phyloP scores from a whole-genome alignment of 1,140 invertebrate species.

The Teleopsis dalmanni region DNA sequence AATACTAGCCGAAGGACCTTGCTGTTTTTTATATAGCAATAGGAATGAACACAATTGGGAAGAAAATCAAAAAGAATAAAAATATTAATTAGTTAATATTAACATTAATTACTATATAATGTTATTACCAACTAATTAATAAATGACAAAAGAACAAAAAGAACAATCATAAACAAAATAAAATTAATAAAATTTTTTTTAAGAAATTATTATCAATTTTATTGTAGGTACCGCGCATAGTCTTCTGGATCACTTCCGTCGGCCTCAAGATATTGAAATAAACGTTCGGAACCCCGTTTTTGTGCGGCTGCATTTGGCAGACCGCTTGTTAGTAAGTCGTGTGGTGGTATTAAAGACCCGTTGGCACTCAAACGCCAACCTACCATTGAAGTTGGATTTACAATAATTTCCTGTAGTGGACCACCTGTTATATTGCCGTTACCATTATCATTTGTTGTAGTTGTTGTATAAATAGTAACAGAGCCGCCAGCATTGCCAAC shows the following conservation, averaged over 20 bases:
- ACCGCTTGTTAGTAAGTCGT: slow-evolving; percentile 34
- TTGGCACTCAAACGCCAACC: slow-evolving; percentile 42
- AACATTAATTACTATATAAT: neutral
- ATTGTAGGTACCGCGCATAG: slow-evolving; percentile 42
- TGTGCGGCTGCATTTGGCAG: slow-evolving; percentile 38
- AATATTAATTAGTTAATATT: neutral
- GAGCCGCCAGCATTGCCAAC: slow-evolving; percentile 25
- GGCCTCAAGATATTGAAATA: slow-evolving; percentile 45
- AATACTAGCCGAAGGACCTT: no score
- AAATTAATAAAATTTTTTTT: neutral
- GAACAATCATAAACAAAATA: no score
- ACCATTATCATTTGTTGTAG: slow-evolving; percentile 30
- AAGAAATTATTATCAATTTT: neutral
- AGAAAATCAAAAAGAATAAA: neutral
- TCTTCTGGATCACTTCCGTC: slow-evolving; percentile 45
- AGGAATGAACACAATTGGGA: neutral
- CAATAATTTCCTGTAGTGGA: slow-evolving; percentile 41
- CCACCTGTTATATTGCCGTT: slow-evolving; percentile 30
- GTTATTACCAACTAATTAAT: no score
- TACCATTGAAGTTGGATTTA: slow-evolving; percentile 43
- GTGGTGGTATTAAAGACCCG: slow-evolving; percentile 40
- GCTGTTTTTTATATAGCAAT: no score
- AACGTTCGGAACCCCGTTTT: slow-evolving; percentile 43
- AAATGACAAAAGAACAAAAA: no score
- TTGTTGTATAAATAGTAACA: slow-evolving; percentile 41